Evolutionary conservation across 2,888 invertebrate species (phyloP), one percentile per base, ranked within the genome.

Genomic region (Lumbricus terrestris): DNA sequence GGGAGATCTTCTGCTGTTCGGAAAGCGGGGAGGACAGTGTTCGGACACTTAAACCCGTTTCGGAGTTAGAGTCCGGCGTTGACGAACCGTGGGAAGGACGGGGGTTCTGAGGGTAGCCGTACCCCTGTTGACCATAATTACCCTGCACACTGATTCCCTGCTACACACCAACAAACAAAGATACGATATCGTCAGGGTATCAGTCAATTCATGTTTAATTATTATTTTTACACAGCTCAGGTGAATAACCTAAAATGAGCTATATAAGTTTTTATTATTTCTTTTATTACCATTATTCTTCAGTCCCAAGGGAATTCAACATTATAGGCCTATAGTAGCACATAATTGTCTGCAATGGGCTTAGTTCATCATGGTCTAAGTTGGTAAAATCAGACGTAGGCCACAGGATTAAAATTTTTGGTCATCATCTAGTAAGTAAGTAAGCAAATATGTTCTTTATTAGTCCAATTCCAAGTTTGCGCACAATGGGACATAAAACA

Each of bases 1-100:
- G 98, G 20, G 98, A 98, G 90, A 85, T 85, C n/a, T 85, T 85
- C 85, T 85, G 85, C 16, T 85, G 85, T 37, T 85, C 85, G n/a
- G 85, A 85, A 3, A 85, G 85, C 34, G 85, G 85, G 20, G 85
- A 85, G 18, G 85, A 85, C 85, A 35, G 20, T 8, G 85, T 85
- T 23, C 85, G 29, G n/a, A 85, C n/a, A 18, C 37, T 85, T 4
- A 18, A 35, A 23, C 85, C 85, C 0, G 35, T 37, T 5, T 85
- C 37, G 4, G 37, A 34, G 34, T 23, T 85, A 18, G 85, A 85
- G 5, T 34, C 23, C 5, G 35, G 37, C 34, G 35, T 85, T 35
- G 85, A 85, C 34, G 85, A 34, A 35, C 23, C 34, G 37, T 34
- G 15, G 4, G 85, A 34, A 35, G 85, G 35, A 85, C 37, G 34